Percentiles rank a stretch among this genome's conserved stretches.
These are phyloP conservation scores for Ellobius talpinus DNA, from an alignment of 2,113 vertebrate species.

Conservation along the genomic window DNA sequence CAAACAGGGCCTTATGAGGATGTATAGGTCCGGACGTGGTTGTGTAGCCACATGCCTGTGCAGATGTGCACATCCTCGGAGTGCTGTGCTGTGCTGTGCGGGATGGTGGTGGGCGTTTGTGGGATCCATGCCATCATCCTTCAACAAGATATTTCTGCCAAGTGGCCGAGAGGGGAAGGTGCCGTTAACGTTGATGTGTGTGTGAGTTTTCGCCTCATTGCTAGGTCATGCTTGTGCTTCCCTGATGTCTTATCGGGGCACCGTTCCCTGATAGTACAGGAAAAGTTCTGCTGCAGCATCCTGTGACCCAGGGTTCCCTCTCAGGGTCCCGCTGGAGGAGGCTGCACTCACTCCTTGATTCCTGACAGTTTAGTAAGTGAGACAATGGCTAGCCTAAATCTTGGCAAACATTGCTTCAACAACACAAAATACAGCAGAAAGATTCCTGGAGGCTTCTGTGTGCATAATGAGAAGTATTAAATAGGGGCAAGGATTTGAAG, in stretches of 20 bases:
- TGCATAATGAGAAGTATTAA: neutral
- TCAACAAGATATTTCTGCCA: neutral
- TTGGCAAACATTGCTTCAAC: neutral
- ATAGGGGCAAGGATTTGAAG: neutral
- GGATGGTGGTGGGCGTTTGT: accelerated
- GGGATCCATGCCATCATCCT: accelerated
- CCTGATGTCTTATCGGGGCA: accelerated
- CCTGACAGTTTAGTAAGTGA: neutral
- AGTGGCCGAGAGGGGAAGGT: neutral
- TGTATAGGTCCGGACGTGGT: neutral
- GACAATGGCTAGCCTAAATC: neutral
- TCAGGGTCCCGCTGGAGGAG: accelerated
- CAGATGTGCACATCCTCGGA: accelerated
- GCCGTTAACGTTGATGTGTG: accelerated
- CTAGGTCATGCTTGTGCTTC: accelerated
- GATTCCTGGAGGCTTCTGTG: neutral
- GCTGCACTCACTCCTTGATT: neutral
- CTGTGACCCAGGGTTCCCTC: neutral
- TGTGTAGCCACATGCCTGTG: accelerated
- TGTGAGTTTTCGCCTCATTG: accelerated
- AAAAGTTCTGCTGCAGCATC: no score
- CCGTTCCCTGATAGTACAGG: accelerated
- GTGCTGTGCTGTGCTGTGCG: no score
- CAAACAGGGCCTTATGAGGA: slow-evolving; percentile 82
- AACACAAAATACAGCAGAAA: neutral